Conservation (phyloP, 2,113 vertebrate species). For the Prionailurus viverrinus region DNA sequence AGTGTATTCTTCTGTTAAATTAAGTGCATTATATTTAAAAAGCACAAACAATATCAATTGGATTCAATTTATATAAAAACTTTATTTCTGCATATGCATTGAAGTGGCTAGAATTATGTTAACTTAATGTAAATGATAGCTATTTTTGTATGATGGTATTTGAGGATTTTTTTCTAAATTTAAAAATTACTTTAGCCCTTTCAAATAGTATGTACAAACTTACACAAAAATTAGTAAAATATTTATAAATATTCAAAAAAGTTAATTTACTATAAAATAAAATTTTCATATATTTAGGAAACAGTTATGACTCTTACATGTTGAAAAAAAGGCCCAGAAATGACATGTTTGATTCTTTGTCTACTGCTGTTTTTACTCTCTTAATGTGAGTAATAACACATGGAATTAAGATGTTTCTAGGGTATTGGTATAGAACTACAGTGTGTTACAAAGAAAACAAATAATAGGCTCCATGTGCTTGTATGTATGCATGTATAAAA, state of each 20-base stretch:
- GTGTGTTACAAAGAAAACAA: background rate
- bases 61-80: background rate
- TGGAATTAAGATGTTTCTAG: background rate
- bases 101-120: background rate
- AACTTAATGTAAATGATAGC: constrained; percentile 3
- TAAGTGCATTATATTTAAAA: background rate
- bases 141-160: background rate
- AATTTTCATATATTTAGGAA: background rate
- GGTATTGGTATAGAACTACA: background rate
- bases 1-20: background rate
- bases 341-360: background rate
- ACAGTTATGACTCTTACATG: background rate
- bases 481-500: background rate
- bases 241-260: background rate
- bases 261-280: constrained; percentile 8
- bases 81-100: background rate
- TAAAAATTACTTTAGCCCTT: background rate
- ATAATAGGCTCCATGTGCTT: background rate
- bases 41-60: background rate
- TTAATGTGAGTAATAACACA: background rate
- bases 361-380: background rate
- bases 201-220: background rate
- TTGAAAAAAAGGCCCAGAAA: constrained; percentile 17
- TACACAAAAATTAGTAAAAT: background rate
- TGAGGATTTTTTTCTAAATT: background rate